Evolutionary conservation across 2,797 vertebrate species (phyloP), one percentile per base, ranked within the genome.

Genomic region (Syngnathus rostellatus): DNA sequence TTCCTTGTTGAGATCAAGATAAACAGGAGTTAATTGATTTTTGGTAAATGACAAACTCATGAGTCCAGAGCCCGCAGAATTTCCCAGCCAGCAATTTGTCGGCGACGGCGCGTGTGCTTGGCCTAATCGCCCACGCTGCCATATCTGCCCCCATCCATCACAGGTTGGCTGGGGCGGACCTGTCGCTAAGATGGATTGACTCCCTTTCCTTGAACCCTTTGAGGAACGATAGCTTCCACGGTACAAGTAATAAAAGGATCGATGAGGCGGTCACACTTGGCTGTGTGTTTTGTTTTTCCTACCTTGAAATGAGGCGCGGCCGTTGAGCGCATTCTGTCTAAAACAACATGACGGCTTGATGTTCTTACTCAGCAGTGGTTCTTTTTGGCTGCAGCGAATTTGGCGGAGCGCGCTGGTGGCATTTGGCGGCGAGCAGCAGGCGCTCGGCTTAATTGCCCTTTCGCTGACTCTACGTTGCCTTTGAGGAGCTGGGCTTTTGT

Each of bases 381-480:
- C 65, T 64, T 80, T 72, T 72, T 77, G 75, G 48, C 61, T 12
- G 54, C 48, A 64, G 71, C 45, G 0, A 69, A 54, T 68, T 77
- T 79, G 80, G 73, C 80, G 72, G 14, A 23, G 70, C 71, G 12
- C 4, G 8, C 64, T 74, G 71, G 80, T 68, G 73, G 74, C 81
- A 80, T 88, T 85, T 79, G 79, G 79, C 68, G 76, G 70, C 9
- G 70, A 74, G 86, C 85, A 80, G 87, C 87, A 87, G 83, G 87
- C 82, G 84, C 80, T 70, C 73, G 80, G 81, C 81, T 86, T 88
- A 86, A 88, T 88, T 86, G 83, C 80, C 78, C 72, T 62, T 59
- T 82, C 21, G 71, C 79, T 75, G 83, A 75, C 83, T 69, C 72
- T 70, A 72, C 75, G 71, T 62, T 75, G 73, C 74, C 68, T 73